Evolutionary conservation across 2,797 vertebrate genomes (phyloP).

Genomic region (Anolis apletophallus): DNA sequence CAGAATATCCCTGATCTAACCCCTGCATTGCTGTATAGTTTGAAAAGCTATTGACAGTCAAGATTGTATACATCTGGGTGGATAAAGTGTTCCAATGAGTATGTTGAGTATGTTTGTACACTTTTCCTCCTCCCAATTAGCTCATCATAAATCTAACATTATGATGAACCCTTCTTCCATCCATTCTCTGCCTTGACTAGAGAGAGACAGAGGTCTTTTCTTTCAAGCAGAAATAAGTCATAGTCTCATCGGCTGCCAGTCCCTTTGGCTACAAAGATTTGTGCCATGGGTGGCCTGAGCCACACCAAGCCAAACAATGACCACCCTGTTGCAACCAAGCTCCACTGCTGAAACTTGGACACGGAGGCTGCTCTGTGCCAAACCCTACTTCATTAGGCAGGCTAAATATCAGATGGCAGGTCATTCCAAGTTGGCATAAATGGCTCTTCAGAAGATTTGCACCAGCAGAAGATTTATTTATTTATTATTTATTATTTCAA

Average conservation of each 20-base stretch:
- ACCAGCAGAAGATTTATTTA: not conserved
- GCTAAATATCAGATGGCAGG: slow-evolving; percentile 23
- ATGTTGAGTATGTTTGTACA: not conserved
- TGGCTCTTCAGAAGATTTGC: not conserved
- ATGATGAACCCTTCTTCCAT: not conserved
- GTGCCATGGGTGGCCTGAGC: not conserved
- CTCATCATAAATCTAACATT: not conserved
- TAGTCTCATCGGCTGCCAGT: slow-evolving; percentile 7
- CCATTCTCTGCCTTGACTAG: not conserved
- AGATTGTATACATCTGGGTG: not conserved
- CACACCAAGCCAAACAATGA: slow-evolving; percentile 14
- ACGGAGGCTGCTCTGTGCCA: not conserved
- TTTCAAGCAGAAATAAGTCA: not conserved
- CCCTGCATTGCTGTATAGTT: not conserved
- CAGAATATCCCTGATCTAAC: not conserved
- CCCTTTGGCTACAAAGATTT: slow-evolving; percentile 30
- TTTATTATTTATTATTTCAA: no score
- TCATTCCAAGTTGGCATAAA: not conserved
- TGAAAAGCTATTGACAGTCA: not conserved
- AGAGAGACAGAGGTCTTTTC: not conserved
- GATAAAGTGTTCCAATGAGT: not conserved
- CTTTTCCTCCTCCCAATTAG: not conserved
- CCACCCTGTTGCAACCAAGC: slow-evolving; percentile 3
- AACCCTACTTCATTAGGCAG: slow-evolving; percentile 45
- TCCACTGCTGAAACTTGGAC: not conserved